These are phyloP conservation scores for Xenotilapia caudafasciata DNA, from an alignment of 2,113 vertebrate genomes.

Conservation along the genomic window DNA sequence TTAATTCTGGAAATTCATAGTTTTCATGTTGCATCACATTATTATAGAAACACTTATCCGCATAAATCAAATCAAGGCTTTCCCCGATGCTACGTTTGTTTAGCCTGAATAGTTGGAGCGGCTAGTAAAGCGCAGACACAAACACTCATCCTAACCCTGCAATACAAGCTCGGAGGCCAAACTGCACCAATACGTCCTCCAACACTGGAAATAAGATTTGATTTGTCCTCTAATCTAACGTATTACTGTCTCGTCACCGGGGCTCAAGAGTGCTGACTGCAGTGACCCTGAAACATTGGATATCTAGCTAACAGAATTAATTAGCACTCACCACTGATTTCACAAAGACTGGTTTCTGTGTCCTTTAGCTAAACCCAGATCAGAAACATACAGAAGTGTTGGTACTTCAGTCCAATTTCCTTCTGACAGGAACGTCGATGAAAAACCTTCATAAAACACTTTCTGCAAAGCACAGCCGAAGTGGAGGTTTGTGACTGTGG, in stretches of 20 bases:
- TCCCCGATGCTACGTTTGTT: not conserved
- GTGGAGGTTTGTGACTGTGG: not conserved
- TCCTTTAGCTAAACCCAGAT: not conserved
- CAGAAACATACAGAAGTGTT: not conserved
- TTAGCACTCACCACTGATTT: not conserved
- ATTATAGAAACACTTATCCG: not conserved
- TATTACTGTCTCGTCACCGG: not conserved
- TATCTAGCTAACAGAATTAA: not conserved
- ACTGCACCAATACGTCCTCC: not conserved
- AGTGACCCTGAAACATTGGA: not conserved
- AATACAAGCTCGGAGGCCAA: not conserved
- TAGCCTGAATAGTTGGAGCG: not conserved
- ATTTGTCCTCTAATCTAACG: not conserved
- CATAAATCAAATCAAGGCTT: not conserved
- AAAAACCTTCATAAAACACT: not conserved
- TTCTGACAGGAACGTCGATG: not conserved
- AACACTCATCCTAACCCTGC: not conserved
- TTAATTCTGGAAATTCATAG: not conserved
- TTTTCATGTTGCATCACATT: not conserved
- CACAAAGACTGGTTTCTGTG: not conserved
- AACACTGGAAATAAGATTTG: not conserved
- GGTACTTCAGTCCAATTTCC: not conserved
- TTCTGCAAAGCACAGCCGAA: not conserved
- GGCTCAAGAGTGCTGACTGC: not conserved
- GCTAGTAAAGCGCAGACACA: not conserved